These are phyloP conservation scores for Stercorarius parasiticus DNA, from an alignment of 2,113 vertebrate species.

Conservation along the genomic window DNA sequence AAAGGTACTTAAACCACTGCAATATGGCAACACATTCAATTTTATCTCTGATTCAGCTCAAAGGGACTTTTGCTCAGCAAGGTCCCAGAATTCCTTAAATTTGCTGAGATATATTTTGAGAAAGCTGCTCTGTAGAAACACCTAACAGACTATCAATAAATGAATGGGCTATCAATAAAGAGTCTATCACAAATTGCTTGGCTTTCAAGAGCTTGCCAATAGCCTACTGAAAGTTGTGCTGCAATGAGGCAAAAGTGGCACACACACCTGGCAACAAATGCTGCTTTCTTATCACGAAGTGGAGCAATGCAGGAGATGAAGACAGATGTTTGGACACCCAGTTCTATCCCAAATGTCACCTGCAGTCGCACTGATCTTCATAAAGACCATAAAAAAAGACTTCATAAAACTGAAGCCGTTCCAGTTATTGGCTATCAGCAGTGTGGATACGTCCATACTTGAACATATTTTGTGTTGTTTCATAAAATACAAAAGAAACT, in stretches of 20 bases:
- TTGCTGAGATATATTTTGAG: not conserved
- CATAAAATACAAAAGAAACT: not conserved
- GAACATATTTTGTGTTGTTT: not conserved
- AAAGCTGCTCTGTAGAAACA: not conserved
- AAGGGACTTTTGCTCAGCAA: not conserved
- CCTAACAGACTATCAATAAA: not conserved
- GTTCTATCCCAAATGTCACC: not conserved
- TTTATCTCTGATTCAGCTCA: not conserved
- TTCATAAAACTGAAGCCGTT: not conserved
- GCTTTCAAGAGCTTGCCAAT: not conserved
- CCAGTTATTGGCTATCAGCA: not conserved
- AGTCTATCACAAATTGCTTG: not conserved
- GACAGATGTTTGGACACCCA: fast-evolving
- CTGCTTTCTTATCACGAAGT: not conserved
- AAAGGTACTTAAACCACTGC: not conserved
- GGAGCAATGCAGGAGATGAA: not conserved
- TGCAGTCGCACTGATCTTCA: not conserved
- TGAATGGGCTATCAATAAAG: not conserved
- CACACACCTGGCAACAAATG: not conserved
- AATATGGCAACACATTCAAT: not conserved
- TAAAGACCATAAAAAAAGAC: not conserved
- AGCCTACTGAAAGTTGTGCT: not conserved
- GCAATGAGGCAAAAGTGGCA: not conserved
- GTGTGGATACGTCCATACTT: not conserved
- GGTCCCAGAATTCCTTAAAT: not conserved